A percentile compares a stretch with the other conserved stretches of the same genome.
phyloP scores from a whole-genome alignment of 2,888 invertebrate species.

The Dryococelus australis region DNA sequence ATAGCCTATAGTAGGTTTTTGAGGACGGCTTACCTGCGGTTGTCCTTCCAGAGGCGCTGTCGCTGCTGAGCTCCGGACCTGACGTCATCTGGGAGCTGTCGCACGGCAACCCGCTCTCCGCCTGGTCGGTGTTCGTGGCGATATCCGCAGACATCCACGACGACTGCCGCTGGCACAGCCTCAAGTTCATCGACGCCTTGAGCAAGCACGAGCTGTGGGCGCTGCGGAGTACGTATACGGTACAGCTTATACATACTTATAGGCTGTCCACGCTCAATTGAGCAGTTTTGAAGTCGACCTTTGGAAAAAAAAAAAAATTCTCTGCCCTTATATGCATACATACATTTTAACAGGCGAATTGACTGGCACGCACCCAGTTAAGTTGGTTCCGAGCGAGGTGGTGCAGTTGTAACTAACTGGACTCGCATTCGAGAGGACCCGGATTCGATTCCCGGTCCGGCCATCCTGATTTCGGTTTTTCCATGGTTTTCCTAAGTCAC shows the following conservation, averaged over 20 bases:
- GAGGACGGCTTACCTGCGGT: neutral
- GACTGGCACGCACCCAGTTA: too few species aligned
- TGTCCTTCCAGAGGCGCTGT: neutral
- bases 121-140: neutral
- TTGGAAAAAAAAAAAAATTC: too few species aligned
- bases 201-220: slow-evolving; percentile 75
- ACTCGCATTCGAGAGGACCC: too few species aligned
- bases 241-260: neutral
- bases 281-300: neutral
- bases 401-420: too few species aligned
- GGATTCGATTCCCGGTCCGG: too few species aligned
- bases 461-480: too few species aligned
- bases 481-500: too few species aligned
- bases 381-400: too few species aligned
- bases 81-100: neutral
- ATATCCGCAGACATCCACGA: slow-evolving; percentile 6
- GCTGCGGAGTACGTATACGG: slow-evolving; percentile 69
- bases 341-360: too few species aligned
- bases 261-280: neutral
- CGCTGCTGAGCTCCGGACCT: neutral
- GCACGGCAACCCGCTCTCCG: neutral
- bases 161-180: slow-evolving; percentile 72
- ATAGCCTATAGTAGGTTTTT: too few species aligned
- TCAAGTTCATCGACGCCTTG: slow-evolving; percentile 72
- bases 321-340: too few species aligned